phyloP scores from a whole-genome alignment of 2,113 vertebrate species.

The Mirounga angustirostris region DNA sequence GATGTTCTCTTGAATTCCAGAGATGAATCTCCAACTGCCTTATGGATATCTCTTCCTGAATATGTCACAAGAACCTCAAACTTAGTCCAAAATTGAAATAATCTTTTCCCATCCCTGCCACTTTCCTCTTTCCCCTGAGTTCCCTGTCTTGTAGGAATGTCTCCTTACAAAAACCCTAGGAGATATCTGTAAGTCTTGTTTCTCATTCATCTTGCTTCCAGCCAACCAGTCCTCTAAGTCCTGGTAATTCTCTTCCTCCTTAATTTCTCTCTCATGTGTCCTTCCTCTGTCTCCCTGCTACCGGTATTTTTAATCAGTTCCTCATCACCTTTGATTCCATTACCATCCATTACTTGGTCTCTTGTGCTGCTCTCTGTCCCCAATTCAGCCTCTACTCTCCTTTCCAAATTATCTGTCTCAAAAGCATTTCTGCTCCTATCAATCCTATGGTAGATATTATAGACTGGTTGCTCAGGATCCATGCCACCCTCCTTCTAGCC shows the following conservation, averaged over 20 bases:
- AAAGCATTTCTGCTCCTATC: constrained; percentile 32
- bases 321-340: not conserved
- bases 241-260: constrained; percentile 30
- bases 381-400: constrained; percentile 35
- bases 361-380: not conserved
- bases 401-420: constrained; percentile 46
- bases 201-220: not conserved
- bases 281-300: not conserved
- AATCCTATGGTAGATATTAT: not conserved
- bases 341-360: constrained; percentile 7
- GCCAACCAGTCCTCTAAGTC: not conserved
- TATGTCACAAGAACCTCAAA: constrained; percentile 41
- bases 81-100: constrained; percentile 30
- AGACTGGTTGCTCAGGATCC: not conserved
- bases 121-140: not conserved
- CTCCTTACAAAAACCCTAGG: not conserved
- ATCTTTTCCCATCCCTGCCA: not conserved
- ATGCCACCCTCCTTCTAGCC: not conserved
- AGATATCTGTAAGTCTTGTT: not conserved
- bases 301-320: not conserved
- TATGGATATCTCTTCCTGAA: constrained; percentile 4
- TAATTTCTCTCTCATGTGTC: constrained; percentile 19
- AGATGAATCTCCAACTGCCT: not conserved
- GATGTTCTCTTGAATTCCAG: not conserved
- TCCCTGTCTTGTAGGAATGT: not conserved